phyloP scores from a whole-genome alignment of 2,888 invertebrate genomes.

The Acrocera orbiculus region DNA sequence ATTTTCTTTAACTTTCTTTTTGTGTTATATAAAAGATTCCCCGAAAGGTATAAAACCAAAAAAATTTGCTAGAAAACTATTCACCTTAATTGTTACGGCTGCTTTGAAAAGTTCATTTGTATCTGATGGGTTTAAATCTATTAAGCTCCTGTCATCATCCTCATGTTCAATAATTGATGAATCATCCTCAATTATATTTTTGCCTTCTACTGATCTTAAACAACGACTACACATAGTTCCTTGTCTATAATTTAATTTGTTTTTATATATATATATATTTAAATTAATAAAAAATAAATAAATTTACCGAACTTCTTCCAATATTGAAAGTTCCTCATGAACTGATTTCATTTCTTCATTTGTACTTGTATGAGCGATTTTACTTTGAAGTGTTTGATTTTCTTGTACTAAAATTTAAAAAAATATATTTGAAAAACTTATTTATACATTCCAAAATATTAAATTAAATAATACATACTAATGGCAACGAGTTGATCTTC shows the following conservation, averaged over 20 bases:
- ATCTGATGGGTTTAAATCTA: conserved; percentile 23
- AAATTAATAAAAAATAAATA: too few species aligned
- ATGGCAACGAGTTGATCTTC: conserved; percentile 55
- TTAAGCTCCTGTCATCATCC: conserved; percentile 49
- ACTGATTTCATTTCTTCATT: conserved; percentile 65
- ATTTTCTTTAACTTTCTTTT: too few species aligned
- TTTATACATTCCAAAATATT: too few species aligned
- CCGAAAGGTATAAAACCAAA: too few species aligned
- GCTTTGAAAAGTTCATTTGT: conserved; percentile 15
- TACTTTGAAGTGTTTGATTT: conserved; percentile 27
- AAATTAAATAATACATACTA: conserved; percentile 17
- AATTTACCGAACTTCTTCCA: conserved; percentile 73
- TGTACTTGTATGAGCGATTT: conserved; percentile 30
- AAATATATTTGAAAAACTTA: background rate
- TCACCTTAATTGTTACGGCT: conserved; percentile 39
- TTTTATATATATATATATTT: background rate
- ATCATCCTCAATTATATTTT: conserved; percentile 32
- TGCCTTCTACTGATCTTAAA: conserved; percentile 44
- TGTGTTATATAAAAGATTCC: too few species aligned
- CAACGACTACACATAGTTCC: conserved; percentile 70
- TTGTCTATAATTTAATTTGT: conserved; percentile 38
- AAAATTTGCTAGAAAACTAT: too few species aligned
- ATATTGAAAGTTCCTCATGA: conserved; percentile 65
- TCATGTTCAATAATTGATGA: conserved; percentile 50
- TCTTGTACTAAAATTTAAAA: conserved; percentile 22